A percentile compares a stretch with the other conserved stretches of the same genome.
Evolutionary conservation across 1,140 invertebrate species (phyloP).

Genomic region (Scaptodrosophila lebanonensis): DNA sequence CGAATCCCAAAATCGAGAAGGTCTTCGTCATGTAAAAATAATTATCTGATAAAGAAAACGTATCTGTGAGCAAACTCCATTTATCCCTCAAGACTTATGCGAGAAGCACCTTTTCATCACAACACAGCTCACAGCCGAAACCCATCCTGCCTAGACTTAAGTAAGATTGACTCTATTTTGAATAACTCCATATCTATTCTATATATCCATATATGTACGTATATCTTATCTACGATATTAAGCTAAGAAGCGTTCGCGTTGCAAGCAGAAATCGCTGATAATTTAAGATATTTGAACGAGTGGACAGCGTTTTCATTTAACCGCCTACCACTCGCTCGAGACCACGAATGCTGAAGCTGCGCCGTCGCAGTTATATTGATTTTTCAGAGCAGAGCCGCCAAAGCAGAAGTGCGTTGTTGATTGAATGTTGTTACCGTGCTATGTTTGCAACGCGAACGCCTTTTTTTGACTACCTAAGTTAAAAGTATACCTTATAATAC

Average conservation of each 20-base stretch:
- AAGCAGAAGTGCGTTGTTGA: conserved; percentile 43
- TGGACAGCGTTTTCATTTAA: too few relatives aligned
- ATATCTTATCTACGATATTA: too few relatives aligned
- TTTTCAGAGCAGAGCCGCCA: conserved; percentile 30
- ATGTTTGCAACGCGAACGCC: conserved; percentile 29
- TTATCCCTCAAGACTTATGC: neutral
- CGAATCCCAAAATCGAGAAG: conserved; percentile 93
- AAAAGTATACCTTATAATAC: conserved; percentile 44
- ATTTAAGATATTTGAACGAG: too few relatives aligned
- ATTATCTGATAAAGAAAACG: too few relatives aligned
- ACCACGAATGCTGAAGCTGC: conserved; percentile 24
- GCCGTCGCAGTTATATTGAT: conserved; percentile 64
- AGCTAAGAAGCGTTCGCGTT: conserved; percentile 5
- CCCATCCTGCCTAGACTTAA: conserved; percentile 37
- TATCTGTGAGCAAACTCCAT: conserved; percentile 6
- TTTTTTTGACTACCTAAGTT: conserved; percentile 59
- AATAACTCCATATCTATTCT: conserved; percentile 39
- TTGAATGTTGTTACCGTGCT: conserved; percentile 52
- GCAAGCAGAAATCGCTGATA: too few relatives aligned
- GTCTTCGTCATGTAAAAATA: conserved; percentile 95
- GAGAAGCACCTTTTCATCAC: too few relatives aligned
- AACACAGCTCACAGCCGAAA: too few relatives aligned
- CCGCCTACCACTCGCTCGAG: conserved; percentile 40
- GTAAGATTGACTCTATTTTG: conserved; percentile 53
- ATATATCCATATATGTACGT: conserved; percentile 32